Evolutionary conservation across 2,113 vertebrate species (phyloP).

Genomic region (Balaeniceps rex): DNA sequence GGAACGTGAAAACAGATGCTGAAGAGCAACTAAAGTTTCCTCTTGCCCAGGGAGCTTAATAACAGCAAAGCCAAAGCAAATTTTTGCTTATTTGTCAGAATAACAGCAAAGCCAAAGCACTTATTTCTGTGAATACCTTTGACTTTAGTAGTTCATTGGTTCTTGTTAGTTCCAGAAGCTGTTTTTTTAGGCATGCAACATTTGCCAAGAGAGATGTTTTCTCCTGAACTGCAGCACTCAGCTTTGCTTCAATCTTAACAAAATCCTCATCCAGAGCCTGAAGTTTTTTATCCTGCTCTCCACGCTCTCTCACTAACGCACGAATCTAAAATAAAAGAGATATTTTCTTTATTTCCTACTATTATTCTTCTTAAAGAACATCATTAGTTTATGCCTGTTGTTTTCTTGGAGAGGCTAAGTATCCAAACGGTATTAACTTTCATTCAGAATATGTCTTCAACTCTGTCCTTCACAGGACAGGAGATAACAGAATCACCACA

Average conservation of each 20-base stretch:
- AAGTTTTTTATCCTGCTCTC: conserved; percentile 82
- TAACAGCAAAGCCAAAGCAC: conserved; percentile 28
- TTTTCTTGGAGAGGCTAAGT: neutral
- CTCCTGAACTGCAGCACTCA: conserved; percentile 82
- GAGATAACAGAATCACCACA: neutral
- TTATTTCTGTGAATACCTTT: conserved; percentile 76
- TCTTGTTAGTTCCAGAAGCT: conserved; percentile 83
- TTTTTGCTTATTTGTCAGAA: neutral
- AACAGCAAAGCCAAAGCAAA: neutral
- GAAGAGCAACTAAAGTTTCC: neutral
- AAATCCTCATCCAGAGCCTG: conserved; percentile 82
- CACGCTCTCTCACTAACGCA: conserved; percentile 83
- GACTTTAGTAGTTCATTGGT: conserved; percentile 89
- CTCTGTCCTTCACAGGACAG: neutral
- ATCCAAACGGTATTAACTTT: neutral
- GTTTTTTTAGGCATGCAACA: conserved; percentile 85
- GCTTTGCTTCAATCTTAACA: conserved; percentile 84
- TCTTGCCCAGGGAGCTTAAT: neutral
- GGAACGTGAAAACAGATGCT: neutral
- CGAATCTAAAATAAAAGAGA: conserved; percentile 77
- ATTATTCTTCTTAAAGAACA: neutral
- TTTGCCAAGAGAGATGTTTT: conserved; percentile 82
- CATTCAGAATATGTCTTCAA: neutral
- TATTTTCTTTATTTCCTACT: neutral
- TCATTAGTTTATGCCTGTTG: neutral